Conservation (phyloP, 1,140 invertebrate genomes). For the Wasmannia auropunctata region DNA sequence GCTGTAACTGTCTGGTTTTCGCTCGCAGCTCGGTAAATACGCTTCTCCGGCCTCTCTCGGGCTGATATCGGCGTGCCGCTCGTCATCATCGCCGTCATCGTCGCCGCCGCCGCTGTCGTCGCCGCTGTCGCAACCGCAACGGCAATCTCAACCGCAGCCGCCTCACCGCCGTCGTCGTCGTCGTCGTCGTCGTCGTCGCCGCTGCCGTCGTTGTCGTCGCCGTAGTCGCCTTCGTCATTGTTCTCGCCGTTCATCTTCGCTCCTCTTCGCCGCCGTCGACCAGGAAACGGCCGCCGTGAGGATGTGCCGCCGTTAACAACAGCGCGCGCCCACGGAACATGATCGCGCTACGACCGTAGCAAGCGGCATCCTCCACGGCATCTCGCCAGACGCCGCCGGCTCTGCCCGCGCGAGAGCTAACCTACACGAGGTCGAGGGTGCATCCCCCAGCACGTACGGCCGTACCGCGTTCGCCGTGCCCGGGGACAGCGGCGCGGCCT, state of each 20-base stretch:
- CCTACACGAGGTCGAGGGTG: slow-evolving; percentile 60
- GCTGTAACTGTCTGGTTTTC: slow-evolving; percentile 65
- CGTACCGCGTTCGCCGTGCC: slow-evolving; percentile 46
- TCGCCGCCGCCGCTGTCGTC: slow-evolving; percentile 6
- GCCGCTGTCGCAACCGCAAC: slow-evolving; percentile 20
- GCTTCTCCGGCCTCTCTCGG: neutral
- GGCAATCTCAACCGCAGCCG: slow-evolving; percentile 1
- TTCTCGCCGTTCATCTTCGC: too few species aligned
- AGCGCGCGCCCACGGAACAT: slow-evolving; percentile 45
- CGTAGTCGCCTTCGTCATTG: neutral
- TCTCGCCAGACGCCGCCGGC: slow-evolving; percentile 69
- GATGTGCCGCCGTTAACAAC: slow-evolving; percentile 58
- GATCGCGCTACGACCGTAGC: slow-evolving; percentile 61
- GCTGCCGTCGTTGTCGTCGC: neutral
- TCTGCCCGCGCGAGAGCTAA: slow-evolving; percentile 62
- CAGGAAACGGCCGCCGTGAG: slow-evolving; percentile 55
- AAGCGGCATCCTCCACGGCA: slow-evolving; percentile 53
- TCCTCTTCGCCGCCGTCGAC: slow-evolving; percentile 41
- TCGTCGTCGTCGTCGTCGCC: neutral
- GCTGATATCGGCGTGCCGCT: slow-evolving; percentile 14
- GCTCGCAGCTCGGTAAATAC: slow-evolving; percentile 61
- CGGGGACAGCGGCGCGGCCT: slow-evolving; percentile 63
- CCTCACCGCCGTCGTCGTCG: slow-evolving; percentile 22
- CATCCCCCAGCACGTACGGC: slow-evolving; percentile 11
- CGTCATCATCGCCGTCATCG: slow-evolving; percentile 23